Evolutionary conservation across 2,113 vertebrate genomes (phyloP).

Genomic region (Catagonus wagneri): DNA sequence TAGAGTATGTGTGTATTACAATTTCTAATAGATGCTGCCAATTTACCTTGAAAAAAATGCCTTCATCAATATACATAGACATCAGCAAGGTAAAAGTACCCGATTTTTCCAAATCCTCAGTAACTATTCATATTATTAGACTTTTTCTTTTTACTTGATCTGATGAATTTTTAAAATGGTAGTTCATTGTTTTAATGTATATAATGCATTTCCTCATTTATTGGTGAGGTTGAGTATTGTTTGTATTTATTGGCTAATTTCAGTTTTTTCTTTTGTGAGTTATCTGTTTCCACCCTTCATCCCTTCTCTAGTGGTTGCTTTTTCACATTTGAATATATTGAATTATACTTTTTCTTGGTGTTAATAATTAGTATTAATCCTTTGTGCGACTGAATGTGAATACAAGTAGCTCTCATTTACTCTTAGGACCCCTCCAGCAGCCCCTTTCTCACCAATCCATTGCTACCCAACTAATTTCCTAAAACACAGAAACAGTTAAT

Average conservation of each 20-base stretch:
- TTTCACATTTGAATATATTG: neutral
- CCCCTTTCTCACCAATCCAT: neutral
- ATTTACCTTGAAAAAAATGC: constrained; percentile 24
- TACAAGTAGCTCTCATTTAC: neutral
- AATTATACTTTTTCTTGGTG: neutral
- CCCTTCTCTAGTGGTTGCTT: constrained; percentile 2
- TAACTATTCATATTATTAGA: neutral
- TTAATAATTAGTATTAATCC: neutral
- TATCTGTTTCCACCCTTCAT: neutral
- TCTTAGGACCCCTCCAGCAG: neutral
- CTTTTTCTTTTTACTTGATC: neutral
- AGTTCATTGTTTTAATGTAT: neutral
- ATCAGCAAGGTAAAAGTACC: neutral
- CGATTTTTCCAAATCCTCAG: neutral
- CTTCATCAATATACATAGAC: neutral
- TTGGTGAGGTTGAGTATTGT: neutral
- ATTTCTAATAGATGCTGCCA: constrained; percentile 6
- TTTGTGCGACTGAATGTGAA: neutral
- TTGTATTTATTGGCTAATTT: constrained; percentile 39
- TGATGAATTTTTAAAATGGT: neutral
- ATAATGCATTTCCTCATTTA: neutral
- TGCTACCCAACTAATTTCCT: neutral
- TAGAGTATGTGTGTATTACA: neutral
- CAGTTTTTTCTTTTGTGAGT: neutral
- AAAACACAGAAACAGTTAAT: neutral